phyloP scores from a whole-genome alignment of 1,140 invertebrate species.

The Eriocheir sinensis region DNA sequence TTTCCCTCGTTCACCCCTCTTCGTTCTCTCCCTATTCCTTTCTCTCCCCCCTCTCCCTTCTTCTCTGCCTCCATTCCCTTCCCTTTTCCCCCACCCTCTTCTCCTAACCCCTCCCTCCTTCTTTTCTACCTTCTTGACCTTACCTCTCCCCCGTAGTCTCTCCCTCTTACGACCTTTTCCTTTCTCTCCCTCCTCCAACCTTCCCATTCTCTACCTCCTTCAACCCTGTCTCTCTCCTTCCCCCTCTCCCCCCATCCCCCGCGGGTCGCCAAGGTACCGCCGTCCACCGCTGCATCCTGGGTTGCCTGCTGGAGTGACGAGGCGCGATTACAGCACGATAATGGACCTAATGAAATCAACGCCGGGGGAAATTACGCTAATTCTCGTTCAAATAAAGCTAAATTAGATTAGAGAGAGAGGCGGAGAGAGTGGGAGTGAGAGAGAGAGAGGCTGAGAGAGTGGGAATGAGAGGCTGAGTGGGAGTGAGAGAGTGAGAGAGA shows the following conservation, averaged over 20 bases:
- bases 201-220: no score
- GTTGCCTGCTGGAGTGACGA: neutral
- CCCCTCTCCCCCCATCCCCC: no score
- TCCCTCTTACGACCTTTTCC: no score
- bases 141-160: no score
- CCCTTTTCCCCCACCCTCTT: neutral
- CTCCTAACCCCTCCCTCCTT: no score
- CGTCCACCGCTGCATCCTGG: no score
- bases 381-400: slow-evolving; percentile 2
- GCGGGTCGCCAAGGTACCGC: no score
- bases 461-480: no score
- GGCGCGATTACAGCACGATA: neutral
- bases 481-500: neutral
- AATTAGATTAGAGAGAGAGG: slow-evolving; percentile 7
- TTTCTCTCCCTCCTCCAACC: no score
- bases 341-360: neutral
- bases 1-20: neutral
- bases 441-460: neutral
- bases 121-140: no score
- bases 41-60: neutral
- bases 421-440: neutral
- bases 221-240: no score
- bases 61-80: neutral
- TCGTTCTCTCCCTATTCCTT: neutral
- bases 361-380: neutral